phyloP scores from a whole-genome alignment of 2,797 vertebrate genomes.

The Alcedo atthis region DNA sequence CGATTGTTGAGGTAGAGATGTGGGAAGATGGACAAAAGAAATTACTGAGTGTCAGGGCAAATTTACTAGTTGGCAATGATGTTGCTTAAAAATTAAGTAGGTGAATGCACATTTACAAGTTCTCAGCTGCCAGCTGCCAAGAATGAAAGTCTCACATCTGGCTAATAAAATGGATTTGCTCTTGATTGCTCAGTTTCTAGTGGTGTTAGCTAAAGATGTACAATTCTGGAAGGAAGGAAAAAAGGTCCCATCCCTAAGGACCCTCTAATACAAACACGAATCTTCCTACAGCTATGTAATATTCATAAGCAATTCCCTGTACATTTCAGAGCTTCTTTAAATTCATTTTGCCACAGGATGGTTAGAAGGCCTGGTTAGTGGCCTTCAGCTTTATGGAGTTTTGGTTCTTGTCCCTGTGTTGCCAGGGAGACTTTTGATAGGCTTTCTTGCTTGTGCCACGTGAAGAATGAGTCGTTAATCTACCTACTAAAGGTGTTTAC shows the following conservation, averaged over 20 bases:
- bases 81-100: conserved; percentile 46
- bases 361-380: background rate
- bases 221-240: background rate
- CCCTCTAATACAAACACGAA: background rate
- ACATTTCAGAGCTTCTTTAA: background rate
- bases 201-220: background rate
- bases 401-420: background rate
- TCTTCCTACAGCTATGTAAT: background rate
- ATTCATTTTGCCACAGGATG: accelerated
- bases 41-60: conserved; percentile 20
- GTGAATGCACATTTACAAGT: conserved; percentile 51
- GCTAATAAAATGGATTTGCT: conserved; percentile 59
- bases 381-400: background rate
- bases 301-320: background rate
- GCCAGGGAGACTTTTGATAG: background rate
- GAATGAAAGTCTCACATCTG: conserved; percentile 51
- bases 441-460: background rate
- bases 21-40: conserved; percentile 29
- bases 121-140: conserved; percentile 51
- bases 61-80: conserved; percentile 18
- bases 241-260: background rate
- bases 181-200: conserved; percentile 8
- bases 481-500: background rate
- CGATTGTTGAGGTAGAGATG: conserved; percentile 19
- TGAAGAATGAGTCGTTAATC: background rate